Conservation (phyloP, 2,888 invertebrate species). For the Napeogenes sylphis region DNA sequence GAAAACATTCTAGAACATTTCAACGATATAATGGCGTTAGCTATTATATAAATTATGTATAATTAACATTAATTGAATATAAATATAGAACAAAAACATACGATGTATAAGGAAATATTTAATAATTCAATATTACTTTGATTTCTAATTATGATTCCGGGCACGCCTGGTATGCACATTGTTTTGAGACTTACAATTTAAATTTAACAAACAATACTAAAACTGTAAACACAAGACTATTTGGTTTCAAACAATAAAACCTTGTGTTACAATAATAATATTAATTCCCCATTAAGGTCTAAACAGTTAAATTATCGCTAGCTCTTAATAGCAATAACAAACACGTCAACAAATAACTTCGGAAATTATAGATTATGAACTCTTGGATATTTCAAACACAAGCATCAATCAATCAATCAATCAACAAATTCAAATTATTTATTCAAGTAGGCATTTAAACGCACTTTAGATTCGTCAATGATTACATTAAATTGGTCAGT, state of each 20-base stretch:
- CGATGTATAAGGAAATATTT: background rate
- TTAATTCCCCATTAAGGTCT: conserved; percentile 63
- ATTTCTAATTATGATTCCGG: conserved; percentile 22
- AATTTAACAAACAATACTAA: conserved; percentile 15
- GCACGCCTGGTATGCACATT: conserved; percentile 56
- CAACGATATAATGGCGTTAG: background rate
- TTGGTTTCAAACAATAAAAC: conserved; percentile 37
- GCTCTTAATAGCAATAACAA: conserved; percentile 57
- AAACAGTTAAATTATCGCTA: conserved; percentile 44
- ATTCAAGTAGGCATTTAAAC: too few species aligned
- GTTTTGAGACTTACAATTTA: conserved; percentile 23
- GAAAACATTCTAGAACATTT: conserved; percentile 10
- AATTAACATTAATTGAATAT: background rate
- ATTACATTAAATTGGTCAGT: too few species aligned
- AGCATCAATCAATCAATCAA: too few species aligned
- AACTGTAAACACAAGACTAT: conserved; percentile 39
- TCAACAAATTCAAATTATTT: too few species aligned
- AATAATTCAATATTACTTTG: too few species aligned
- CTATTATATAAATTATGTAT: background rate
- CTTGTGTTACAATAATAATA: conserved; percentile 47
- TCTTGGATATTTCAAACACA: too few species aligned
- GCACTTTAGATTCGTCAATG: too few species aligned
- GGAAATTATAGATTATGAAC: conserved; percentile 35
- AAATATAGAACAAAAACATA: background rate
- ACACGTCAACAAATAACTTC: conserved; percentile 52